Evolutionary conservation across 2,113 vertebrate genomes (phyloP).

Genomic region (Recurvirostra avosetta): DNA sequence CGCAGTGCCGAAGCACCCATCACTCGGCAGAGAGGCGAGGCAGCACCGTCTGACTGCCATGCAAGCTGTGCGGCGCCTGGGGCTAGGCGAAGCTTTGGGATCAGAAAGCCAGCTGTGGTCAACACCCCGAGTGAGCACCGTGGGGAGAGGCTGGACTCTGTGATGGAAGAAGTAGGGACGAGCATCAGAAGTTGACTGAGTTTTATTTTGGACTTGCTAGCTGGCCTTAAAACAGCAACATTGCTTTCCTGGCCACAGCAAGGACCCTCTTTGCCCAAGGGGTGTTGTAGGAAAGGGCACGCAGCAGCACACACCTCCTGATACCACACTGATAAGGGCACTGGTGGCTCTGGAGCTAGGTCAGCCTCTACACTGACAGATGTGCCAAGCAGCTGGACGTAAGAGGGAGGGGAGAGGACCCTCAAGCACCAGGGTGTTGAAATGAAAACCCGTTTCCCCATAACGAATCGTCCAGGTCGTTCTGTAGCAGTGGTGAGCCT

Average conservation of each 20-base stretch:
- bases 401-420: background rate
- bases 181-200: background rate
- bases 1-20: accelerated
- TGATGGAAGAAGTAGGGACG: background rate
- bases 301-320: slow-evolving; percentile 24
- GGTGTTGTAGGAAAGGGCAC: background rate
- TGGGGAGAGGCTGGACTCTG: background rate
- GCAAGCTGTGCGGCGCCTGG: accelerated
- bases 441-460: background rate
- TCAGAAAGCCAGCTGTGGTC: background rate
- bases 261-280: slow-evolving; percentile 13
- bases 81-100: background rate
- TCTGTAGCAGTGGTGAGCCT: background rate
- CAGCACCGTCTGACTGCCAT: background rate
- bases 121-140: accelerated
- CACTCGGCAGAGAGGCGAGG: background rate
- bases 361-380: slow-evolving; percentile 29
- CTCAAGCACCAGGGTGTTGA: background rate
- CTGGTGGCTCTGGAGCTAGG: background rate
- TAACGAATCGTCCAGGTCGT: accelerated
- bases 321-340: background rate
- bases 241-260: background rate
- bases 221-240: background rate
- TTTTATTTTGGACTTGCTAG: background rate
- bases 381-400: background rate